Evolutionary conservation across 2,888 invertebrate genomes (phyloP).

Genomic region (Oscheius sp.): DNA sequence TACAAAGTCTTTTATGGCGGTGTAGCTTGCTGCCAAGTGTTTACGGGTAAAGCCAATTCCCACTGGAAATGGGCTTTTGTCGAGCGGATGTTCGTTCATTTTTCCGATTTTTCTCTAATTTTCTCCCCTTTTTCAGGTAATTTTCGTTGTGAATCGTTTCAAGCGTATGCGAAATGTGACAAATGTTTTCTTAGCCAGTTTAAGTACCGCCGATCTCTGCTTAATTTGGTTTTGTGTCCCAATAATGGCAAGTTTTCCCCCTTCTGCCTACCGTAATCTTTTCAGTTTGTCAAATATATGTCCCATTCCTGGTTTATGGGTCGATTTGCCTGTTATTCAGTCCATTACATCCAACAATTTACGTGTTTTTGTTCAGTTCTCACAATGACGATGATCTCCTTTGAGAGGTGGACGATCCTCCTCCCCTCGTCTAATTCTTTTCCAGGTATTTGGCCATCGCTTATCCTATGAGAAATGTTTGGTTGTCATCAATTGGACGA

Average conservation of each 20-base stretch:
- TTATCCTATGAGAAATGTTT: constrained; percentile 81
- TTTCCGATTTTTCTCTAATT: neutral
- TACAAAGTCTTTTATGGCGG: no score
- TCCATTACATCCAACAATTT: constrained; percentile 82
- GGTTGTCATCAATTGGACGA: constrained; percentile 80
- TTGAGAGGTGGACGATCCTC: constrained; percentile 79
- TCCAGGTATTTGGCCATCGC: constrained; percentile 82
- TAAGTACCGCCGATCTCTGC: constrained; percentile 81
- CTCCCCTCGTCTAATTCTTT: neutral
- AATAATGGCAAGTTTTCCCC: constrained; percentile 73
- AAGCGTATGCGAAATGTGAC: constrained; percentile 76
- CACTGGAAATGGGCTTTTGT: no score
- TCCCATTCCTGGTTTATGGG: constrained; percentile 82
- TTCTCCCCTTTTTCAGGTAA: constrained; percentile 46
- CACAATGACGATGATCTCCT: constrained; percentile 82
- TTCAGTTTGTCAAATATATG: constrained; percentile 74
- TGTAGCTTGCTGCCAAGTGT: no score
- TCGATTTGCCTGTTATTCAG: constrained; percentile 80
- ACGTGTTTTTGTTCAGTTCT: constrained; percentile 82
- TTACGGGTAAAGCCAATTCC: no score
- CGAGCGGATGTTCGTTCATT: neutral
- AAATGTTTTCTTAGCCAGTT: constrained; percentile 81
- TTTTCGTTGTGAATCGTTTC: constrained; percentile 67
- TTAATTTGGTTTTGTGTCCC: constrained; percentile 82
- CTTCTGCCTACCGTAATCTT: neutral